A percentile compares a stretch with the other conserved stretches of the same genome.
phyloP scores from a whole-genome alignment of 2,797 vertebrate species.

The Crossoptilon crossoptilon region DNA sequence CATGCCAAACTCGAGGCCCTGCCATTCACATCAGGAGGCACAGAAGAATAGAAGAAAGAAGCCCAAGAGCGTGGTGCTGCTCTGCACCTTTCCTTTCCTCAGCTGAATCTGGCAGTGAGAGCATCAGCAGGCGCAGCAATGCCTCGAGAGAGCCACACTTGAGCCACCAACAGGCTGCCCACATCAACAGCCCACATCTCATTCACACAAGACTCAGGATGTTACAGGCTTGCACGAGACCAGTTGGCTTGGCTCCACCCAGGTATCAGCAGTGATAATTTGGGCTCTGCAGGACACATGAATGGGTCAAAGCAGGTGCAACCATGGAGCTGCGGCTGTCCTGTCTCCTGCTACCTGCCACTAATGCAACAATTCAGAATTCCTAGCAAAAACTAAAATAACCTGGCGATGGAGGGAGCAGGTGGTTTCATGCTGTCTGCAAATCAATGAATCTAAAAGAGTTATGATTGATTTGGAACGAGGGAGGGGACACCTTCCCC shows the following conservation, averaged over 20 bases:
- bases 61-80: not conserved
- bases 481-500: not conserved
- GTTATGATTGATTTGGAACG: slow-evolving; percentile 21
- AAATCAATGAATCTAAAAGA: not conserved
- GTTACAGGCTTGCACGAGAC: not conserved
- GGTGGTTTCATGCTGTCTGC: slow-evolving; percentile 4
- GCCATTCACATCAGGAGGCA: rapidly evolving
- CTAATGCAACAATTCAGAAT: not conserved
- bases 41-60: not conserved
- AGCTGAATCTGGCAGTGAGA: not conserved
- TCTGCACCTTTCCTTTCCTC: not conserved
- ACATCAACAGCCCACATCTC: not conserved
- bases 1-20: rapidly evolving
- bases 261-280: rapidly evolving
- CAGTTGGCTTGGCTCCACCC: not conserved
- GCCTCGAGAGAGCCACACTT: not conserved
- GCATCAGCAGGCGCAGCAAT: not conserved
- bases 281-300: not conserved
- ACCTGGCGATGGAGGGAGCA: not conserved
- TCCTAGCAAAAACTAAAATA: not conserved
- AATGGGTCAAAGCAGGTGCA: not conserved
- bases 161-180: not conserved
- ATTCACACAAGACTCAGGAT: rapidly evolving
- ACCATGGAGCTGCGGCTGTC: rapidly evolving
- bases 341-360: not conserved